Base-by-base conservation (phyloP, 2,888 invertebrate species). In the Spicauda simplicius region DNA sequence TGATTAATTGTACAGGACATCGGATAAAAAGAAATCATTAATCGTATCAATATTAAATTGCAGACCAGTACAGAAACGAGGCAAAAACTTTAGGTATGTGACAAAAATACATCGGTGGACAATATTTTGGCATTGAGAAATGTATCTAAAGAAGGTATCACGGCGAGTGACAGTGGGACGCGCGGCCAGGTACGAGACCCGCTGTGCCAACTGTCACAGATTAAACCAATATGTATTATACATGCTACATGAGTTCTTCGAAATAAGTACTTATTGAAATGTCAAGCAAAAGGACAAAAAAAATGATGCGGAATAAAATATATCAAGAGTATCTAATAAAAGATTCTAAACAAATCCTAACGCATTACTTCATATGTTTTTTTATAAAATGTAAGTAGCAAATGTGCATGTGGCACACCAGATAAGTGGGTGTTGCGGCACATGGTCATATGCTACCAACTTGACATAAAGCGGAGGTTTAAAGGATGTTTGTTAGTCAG, bases 121-220 rank as follows among this genome's bases (percentile, higher is more conserved):
- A 37, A 45, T 58, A 58, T 48, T 45, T 58, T 58, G 2, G n/a
- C 48, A 37, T 58, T 58, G 58, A 45, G 58, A 48, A 48, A 58
- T 48, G 48, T 48, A 25, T 58, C 58, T 58, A 45, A 45, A 56
- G 33, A 10, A 11, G 57, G 2, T 14, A 5, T 10, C 41, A n/a
- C 56, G 18, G 57, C 41, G 41, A 58, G 37, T 57, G 56, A 41
- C 56, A 41, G 14, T 41, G 14, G 41, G 41, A 14, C 41, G 41
- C 37, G 19, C 18, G 4, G 14, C 16, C 20, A 2, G 14, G 19
- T 18, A 19, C 5, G 41, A 2, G 10, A 19, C 61, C 61, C 61
- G 53, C 61, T 61, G 61, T 33, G 61, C 33, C 14, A 7, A 7
- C 50, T 19, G 61, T 37, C 33, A 37, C 5, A 53, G n/a, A 20